Base-by-base conservation (phyloP, 2,888 invertebrate species). In the Drosophila niveifrons region DNA sequence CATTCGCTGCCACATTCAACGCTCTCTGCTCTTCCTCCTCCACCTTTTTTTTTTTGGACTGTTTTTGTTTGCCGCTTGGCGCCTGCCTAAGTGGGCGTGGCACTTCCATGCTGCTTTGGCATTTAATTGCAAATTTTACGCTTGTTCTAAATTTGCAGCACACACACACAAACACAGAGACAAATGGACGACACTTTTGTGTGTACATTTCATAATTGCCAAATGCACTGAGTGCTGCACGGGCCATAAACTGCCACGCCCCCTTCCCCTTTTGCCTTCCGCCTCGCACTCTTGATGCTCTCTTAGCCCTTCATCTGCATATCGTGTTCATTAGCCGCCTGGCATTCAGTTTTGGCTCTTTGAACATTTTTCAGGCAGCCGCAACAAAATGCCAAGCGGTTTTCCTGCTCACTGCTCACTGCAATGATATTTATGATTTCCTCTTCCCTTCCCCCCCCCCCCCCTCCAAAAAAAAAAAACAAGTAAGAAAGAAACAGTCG, bases 41-140 rank as follows among this genome's bases (percentile, higher is more conserved):
- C n/a, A n/a, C n/a, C 10, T 13, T 46, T 28, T 23, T 53, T 43
- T 36, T 34, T 28, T 56, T n/a, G 29, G 18, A 31, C 31, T 61
- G 17, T 59, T 8, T 8, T 46, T 6, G 15, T 46, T 48, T 46
- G 18, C 36, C 18, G 57, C 39, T 17, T 52, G 36, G 23, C 53
- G 69, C 51, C 52, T 52, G 44, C 17, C 61, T 62, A 64, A 18
- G 58, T 75, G 75, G 84, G 80, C 72, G 78, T 80, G 63, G 66
- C 47, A 10, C 46, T 67, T 67, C 46, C 39, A 43, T 50, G 68
- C 58, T 66, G 36, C 70, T 76, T 78, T 74, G 74, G 55, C 75
- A 88, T 85, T 88, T 85, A 82, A 82, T 88, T 88, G 80, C 82
- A 82, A 85, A 88, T 82, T 88, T 79, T 85, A 82, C 77, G 86